Percentiles rank a stretch among this genome's conserved stretches.
phyloP scores from a whole-genome alignment of 2,113 vertebrate species.

The Prionailurus viverrinus region DNA sequence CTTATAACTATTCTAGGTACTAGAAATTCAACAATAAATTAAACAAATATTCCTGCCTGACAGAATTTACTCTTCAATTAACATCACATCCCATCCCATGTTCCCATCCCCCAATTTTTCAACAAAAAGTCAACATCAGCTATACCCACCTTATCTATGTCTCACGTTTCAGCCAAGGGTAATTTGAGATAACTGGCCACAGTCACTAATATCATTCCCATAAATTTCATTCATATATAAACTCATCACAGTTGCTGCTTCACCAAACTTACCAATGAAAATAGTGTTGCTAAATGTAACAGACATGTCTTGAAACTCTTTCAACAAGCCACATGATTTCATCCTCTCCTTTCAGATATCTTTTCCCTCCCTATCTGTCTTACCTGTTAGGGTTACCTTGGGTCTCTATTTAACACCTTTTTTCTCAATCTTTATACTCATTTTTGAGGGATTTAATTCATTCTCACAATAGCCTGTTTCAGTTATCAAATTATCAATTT shows the following conservation, averaged over 20 bases:
- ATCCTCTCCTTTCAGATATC: not conserved
- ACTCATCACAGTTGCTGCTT: not conserved
- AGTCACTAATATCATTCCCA: not conserved
- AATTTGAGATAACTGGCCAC: not conserved
- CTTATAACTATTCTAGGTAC: not conserved
- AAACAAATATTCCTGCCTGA: not conserved
- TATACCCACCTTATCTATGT: not conserved
- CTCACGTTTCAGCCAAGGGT: not conserved
- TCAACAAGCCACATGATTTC: not conserved
- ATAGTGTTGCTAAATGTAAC: not conserved
- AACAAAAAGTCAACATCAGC: not conserved
- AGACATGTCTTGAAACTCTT: constrained; percentile 1
- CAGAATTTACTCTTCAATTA: not conserved
- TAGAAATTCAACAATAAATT: not conserved
- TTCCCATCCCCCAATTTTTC: not conserved
- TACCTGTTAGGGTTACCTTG: not conserved
- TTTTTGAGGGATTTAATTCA: not conserved
- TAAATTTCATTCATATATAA: constrained; percentile 36
- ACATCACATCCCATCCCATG: not conserved
- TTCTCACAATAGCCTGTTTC: not conserved
- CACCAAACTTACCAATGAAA: constrained; percentile 25
- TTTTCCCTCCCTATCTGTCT: not conserved
- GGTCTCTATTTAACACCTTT: not conserved
- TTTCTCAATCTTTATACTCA: not conserved
- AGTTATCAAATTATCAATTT: not conserved